These are phyloP conservation scores for Suncus etruscus DNA, from an alignment of 2,113 vertebrate species.

Conservation along the genomic window DNA sequence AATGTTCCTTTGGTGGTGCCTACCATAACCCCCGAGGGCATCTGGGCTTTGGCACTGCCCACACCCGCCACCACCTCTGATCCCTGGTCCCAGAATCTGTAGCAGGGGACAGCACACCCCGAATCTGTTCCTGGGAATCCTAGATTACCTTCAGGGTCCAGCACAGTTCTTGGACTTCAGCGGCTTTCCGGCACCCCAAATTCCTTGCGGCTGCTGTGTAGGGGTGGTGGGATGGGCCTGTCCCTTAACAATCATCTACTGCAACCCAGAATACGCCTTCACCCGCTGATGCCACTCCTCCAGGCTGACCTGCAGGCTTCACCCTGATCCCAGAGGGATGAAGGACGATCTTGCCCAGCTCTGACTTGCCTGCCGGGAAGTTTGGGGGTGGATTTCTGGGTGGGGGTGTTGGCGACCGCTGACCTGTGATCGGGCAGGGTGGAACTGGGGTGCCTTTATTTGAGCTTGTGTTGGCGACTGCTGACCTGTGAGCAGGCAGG, in stretches of 20 bases:
- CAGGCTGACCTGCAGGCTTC: background rate
- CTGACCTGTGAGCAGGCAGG: background rate
- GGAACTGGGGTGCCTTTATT: constrained; percentile 84
- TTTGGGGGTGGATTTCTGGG: background rate
- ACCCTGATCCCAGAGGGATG: too few species aligned
- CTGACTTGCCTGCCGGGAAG: background rate
- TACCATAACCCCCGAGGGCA: background rate
- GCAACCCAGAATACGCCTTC: too few species aligned
- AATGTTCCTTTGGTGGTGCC: background rate
- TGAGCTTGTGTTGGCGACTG: too few species aligned
- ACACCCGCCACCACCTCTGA: background rate
- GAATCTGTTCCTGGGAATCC: background rate
- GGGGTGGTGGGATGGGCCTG: background rate
- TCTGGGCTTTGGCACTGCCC: background rate
- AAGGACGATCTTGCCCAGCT: too few species aligned
- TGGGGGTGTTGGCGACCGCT: too few species aligned
- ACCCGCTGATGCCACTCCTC: background rate
- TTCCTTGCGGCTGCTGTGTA: too few species aligned
- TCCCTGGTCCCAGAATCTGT: background rate
- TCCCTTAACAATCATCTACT: too few species aligned
- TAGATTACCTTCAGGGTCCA: background rate
- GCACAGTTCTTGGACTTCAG: too few species aligned
- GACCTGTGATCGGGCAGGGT: background rate
- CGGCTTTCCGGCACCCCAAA: too few species aligned
- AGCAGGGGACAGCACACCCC: background rate